Base-by-base conservation (phyloP, 2,113 vertebrate species). In the Ptychochromis oligacanthus region DNA sequence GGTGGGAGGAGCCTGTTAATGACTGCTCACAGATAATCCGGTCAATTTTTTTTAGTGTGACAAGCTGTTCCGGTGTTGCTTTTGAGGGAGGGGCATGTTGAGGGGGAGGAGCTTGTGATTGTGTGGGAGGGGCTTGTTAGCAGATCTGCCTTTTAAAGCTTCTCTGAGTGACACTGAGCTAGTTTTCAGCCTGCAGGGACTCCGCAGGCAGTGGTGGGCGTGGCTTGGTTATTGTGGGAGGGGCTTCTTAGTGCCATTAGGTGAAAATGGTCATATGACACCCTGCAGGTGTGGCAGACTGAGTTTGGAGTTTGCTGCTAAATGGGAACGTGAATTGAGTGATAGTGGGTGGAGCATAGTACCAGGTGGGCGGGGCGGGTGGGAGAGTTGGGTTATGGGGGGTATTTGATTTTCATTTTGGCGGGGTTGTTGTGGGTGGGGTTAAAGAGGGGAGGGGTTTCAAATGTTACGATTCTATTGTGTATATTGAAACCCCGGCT, bases 401-500 rank as follows among this genome's bases (percentile, higher is more conserved):
- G 65, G 59, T 6, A 59, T 84, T 80, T 55, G 10, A 61, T 79
- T 91, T 88, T 88, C 9, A 13, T 79, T 75, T 36, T 28, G 65
- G 86, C 61, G 34, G 82, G 28, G 57, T 40, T 1, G 60, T 52
- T 70, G 56, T 18, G 59, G 78, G 84, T 0, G 86, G 83, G 83
- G 79, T 61, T 36, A 54, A 1, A 80, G 59, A 64, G 82, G 90
- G 89, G 78, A 72, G 81, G 91, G 90, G 82, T 72, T 85, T 91
- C 83, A 88, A 87, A 94, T 92, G 91, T 94, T 94, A 89, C 31
- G 78, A 93, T 91, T 94, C 88, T 94, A 87, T 94, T 95, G 92
- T 95, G 94, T 95, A 95, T 95, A 95, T 95, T 94, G 85, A 95
- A 94, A 93, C 94, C 93, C 93, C 93, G 85, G 92, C 93, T 95